A percentile compares a stretch with the other conserved stretches of the same genome.
Evolutionary conservation across 2,797 vertebrate species (phyloP).

Genomic region (Epinephelus malabaricus): DNA sequence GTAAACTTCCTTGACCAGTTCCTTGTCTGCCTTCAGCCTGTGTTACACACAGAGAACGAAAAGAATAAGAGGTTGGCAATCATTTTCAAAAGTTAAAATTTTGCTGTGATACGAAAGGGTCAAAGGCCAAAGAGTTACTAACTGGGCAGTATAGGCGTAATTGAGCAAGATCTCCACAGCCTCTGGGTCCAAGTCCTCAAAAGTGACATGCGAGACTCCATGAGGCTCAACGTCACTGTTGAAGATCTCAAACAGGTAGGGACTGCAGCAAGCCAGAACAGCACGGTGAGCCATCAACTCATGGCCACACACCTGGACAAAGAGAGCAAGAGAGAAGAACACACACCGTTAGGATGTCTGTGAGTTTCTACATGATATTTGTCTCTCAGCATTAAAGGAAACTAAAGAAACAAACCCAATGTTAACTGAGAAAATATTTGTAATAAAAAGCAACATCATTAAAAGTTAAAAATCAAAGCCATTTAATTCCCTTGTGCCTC

Average conservation of each 20-base stretch:
- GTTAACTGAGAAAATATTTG: not conserved
- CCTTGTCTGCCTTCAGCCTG: conserved; percentile 98
- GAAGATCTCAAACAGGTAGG: conserved; percentile 99
- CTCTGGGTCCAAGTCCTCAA: conserved; percentile 97
- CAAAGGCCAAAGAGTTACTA: conserved; percentile 72
- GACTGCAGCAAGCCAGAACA: conserved; percentile 98
- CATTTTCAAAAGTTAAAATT: conserved; percentile 10
- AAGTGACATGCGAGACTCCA: conserved; percentile 95
- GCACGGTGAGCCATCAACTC: conserved; percentile 98
- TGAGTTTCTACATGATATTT: not conserved
- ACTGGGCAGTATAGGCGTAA: conserved; percentile 99
- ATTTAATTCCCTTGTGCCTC: not conserved
- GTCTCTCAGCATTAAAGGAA: not conserved
- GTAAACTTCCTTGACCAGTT: conserved; percentile 97
- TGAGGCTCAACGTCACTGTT: conserved; percentile 95
- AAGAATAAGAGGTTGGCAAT: conserved; percentile 44
- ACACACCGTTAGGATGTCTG: not conserved
- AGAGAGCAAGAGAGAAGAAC: not conserved
- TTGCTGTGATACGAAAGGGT: not conserved
- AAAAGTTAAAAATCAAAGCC: not conserved
- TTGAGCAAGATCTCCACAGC: conserved; percentile 97
- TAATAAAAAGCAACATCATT: not conserved
- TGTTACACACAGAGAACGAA: conserved; percentile 20
- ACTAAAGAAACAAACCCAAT: not conserved
- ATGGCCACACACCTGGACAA: conserved; percentile 93